phyloP scores from a whole-genome alignment of 2,797 vertebrate genomes.

The Forpus xanthops region DNA sequence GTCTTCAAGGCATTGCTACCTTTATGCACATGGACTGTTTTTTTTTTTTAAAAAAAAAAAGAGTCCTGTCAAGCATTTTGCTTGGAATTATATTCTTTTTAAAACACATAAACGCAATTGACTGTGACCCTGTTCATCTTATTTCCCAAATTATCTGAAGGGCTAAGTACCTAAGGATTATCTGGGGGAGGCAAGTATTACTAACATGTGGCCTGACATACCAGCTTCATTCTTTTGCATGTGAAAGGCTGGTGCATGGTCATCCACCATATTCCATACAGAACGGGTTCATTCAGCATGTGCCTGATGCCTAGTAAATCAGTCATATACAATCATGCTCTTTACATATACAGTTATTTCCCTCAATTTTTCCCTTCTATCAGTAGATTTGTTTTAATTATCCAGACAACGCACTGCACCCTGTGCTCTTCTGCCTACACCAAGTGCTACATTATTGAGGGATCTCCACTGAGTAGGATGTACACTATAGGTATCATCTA shows the following conservation, averaged over 20 bases:
- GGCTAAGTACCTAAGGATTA: background rate
- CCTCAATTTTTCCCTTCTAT: background rate
- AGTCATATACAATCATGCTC: fast-evolving
- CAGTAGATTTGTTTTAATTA: background rate
- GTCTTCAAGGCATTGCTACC: background rate
- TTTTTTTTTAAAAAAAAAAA: background rate
- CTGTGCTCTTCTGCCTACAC: background rate
- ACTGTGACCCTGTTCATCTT: background rate
- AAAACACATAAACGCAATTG: background rate
- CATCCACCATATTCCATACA: too few relatives aligned
- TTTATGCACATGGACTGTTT: background rate
- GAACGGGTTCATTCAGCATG: background rate
- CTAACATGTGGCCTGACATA: background rate
- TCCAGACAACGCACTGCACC: background rate
- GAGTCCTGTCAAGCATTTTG: background rate
- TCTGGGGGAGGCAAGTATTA: background rate
- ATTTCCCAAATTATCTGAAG: background rate
- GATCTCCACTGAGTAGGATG: background rate
- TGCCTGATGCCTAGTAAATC: background rate
- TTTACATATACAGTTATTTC: background rate
- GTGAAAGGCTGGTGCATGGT: background rate
- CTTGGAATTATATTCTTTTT: background rate
- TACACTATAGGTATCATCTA: background rate
- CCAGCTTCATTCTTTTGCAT: background rate
- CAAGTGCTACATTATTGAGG: background rate